Evolutionary conservation across 2,888 invertebrate genomes (phyloP), one percentile per base, ranked within the genome.

Genomic region (Rhogogaster chlorosoma): DNA sequence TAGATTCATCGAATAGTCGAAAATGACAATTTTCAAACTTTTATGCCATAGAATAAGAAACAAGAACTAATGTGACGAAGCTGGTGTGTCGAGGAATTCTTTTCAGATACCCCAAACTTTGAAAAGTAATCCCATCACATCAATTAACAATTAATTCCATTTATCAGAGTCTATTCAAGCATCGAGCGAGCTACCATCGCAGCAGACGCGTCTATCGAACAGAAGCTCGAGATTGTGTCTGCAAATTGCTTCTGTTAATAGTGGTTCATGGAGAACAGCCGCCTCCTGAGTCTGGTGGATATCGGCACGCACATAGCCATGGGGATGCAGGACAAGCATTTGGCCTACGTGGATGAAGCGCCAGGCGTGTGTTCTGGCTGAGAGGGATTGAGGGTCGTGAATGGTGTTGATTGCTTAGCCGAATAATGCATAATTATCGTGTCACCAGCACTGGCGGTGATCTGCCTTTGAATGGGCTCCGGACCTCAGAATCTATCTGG

Each of bases 371-470:
- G 22, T 42, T 45, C 75, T 75, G 57, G 10, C 32, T 12, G 18
- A 53, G 49, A 32, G 49, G 78, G 78, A 36, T 53, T 29, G 57
- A 57, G 53, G 78, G 78, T 78, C 53, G 26, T 78, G 78, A 78
- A 82, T 61, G 64, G 82, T 82, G 82, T 64, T 64, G 82, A 82
- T 82, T 82, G 82, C 82, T 82, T 64, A 42, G 38, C 64, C 82
- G 64, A 82, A 64, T 82, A 82, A 82, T 82, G 82, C 82, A 82
- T 82, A 82, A 82, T 82, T 82, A 82, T 82, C 61, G 42, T 64
- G 32, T 32, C 32, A 49, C 53, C n/a, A 32, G n/a, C 53, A 78
- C 53, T 9, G 75, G 42, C 22, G 18, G 7, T 82, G 42, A 82
- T 82, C 38, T 82, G 82, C 36, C 38, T 64, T 22, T 82, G 82